A percentile compares a stretch with the other conserved stretches of the same genome.
phyloP scores from a whole-genome alignment of 2,888 invertebrate genomes.

The Amphipyra tragopoginis region DNA sequence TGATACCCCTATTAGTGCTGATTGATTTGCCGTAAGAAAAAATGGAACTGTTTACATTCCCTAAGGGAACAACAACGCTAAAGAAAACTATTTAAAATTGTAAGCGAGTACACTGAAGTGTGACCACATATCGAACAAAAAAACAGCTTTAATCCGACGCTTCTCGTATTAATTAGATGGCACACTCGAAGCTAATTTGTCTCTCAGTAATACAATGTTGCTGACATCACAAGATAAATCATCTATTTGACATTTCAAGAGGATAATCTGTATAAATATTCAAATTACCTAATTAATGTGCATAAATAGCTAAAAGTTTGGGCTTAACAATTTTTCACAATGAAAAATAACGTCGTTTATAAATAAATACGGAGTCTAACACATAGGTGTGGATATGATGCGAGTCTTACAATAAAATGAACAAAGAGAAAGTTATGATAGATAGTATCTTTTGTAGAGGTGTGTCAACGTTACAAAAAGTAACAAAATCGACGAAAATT shows the following conservation, averaged over 20 bases:
- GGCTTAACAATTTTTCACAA: constrained; percentile 57
- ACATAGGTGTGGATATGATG: constrained; percentile 55
- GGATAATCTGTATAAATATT: constrained; percentile 62
- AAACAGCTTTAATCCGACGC: constrained; percentile 51
- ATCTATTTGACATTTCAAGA: constrained; percentile 56
- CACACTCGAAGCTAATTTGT: constrained; percentile 52
- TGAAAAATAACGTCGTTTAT: constrained; percentile 59
- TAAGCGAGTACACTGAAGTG: constrained; percentile 38
- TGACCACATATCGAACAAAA: constrained; percentile 44
- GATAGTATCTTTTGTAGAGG: constrained; percentile 48
- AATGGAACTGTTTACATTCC: constrained; percentile 14
- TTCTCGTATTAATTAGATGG: constrained; percentile 49
- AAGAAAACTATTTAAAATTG: constrained; percentile 39
- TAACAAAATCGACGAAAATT: constrained; percentile 45
- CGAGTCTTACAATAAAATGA: constrained; percentile 48
- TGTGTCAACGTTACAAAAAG: constrained; percentile 50
- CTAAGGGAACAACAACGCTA: constrained; percentile 10
- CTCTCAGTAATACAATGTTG: constrained; percentile 38
- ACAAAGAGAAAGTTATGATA: constrained; percentile 57
- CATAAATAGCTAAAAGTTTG: constrained; percentile 56
- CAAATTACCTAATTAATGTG: constrained; percentile 60
- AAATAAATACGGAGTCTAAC: constrained; percentile 30
- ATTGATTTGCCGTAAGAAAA: constrained; percentile 33
- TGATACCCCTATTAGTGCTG: constrained; percentile 13
- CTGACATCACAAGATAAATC: constrained; percentile 54